Evolutionary conservation across 2,113 vertebrate species (phyloP).

Genomic region (human (Homo sapiens)): DNA sequence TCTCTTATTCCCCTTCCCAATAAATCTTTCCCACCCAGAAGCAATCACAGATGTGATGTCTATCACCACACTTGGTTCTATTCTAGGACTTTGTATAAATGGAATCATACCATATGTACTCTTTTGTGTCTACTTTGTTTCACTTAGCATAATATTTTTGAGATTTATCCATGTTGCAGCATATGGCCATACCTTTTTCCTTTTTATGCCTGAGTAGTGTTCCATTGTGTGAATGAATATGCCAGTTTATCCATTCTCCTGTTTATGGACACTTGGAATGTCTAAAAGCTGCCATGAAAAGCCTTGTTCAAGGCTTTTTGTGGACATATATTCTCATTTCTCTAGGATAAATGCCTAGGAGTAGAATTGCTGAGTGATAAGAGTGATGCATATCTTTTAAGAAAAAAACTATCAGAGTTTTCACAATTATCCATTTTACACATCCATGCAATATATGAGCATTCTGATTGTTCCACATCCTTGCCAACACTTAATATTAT

Average conservation of each 20-base stretch:
- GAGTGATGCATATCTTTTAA: background rate
- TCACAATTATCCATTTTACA: background rate
- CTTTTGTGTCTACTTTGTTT: background rate
- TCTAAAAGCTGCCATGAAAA: background rate
- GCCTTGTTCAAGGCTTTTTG: background rate
- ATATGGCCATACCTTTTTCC: background rate
- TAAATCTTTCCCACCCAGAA: background rate
- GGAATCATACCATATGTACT: background rate
- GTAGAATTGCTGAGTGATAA: background rate
- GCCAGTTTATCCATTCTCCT: background rate
- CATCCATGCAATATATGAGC: background rate
- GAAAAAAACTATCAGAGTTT: background rate
- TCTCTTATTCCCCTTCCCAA: background rate
- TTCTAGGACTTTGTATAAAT: background rate
- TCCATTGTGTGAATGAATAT: background rate
- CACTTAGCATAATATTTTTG: background rate
- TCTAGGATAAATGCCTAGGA: background rate
- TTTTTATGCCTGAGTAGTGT: background rate
- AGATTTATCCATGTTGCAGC: background rate
- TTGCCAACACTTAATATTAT: background rate
- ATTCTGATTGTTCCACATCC: background rate
- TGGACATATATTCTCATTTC: background rate
- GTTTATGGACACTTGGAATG: background rate
- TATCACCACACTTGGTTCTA: background rate
- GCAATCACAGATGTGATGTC: background rate